phyloP scores from a whole-genome alignment of 2,888 invertebrate genomes.

The Dorcus hopei region DNA sequence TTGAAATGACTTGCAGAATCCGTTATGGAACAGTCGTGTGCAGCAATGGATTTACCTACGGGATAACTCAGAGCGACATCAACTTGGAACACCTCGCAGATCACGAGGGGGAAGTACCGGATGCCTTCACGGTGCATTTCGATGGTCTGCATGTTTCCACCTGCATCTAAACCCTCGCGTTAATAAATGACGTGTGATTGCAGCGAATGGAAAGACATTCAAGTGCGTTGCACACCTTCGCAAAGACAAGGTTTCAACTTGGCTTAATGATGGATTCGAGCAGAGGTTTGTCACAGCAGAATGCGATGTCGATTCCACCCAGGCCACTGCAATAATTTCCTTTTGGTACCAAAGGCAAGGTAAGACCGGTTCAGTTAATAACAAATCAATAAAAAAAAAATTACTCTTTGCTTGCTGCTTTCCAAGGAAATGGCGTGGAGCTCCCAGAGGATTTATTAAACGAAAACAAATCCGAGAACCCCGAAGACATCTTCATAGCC shows the following conservation, averaged over 20 bases:
- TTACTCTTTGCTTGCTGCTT: not conserved
- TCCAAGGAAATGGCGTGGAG: constrained; percentile 11
- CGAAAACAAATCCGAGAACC: constrained; percentile 12
- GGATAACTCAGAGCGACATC: constrained; percentile 53
- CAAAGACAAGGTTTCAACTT: constrained; percentile 12
- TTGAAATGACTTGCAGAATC: constrained; percentile 46
- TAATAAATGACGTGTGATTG: not conserved
- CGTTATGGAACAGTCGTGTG: constrained; percentile 55
- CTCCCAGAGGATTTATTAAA: constrained; percentile 26
- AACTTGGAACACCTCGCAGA: constrained; percentile 52
- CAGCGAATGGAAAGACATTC: constrained; percentile 22
- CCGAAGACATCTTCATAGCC: constrained; percentile 26
- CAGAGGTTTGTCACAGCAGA: constrained; percentile 32
- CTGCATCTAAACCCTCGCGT: not conserved
- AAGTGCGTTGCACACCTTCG: constrained; percentile 35
- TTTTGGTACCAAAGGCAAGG: constrained; percentile 43
- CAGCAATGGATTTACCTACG: constrained; percentile 46
- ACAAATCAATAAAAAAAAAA: too few species aligned
- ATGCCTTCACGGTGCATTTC: constrained; percentile 52
- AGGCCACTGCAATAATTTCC: constrained; percentile 46
- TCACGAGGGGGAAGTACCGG: constrained; percentile 46
- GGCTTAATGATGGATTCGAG: constrained; percentile 31
- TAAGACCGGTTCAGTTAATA: constrained; percentile 1
- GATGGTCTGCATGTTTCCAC: constrained; percentile 39
- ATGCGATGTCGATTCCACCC: constrained; percentile 40